phyloP scores from a whole-genome alignment of 2,888 invertebrate species.

The Altica lythri region DNA sequence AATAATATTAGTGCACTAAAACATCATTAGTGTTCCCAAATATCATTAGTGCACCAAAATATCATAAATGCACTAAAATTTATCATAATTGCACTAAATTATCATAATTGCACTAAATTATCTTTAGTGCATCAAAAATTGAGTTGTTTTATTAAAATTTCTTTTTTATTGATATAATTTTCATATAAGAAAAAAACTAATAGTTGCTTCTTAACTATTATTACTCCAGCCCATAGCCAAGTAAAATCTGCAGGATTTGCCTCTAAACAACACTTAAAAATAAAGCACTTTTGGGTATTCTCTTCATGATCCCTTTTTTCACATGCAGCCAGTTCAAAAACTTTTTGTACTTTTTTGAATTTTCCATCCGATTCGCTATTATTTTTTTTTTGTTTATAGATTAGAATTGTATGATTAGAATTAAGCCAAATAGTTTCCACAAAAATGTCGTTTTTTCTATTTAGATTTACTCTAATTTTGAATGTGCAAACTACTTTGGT shows the following conservation, averaged over 20 bases:
- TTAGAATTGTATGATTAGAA: conserved; percentile 48
- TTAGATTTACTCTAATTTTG: no score
- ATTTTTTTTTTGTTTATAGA: no score
- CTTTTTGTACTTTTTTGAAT: conserved; percentile 55
- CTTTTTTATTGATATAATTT: no score
- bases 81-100: no score
- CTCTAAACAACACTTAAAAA: conserved; percentile 53
- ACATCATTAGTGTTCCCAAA: no score
- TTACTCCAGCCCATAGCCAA: conserved; percentile 51
- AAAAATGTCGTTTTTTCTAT: no score
- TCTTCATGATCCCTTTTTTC: conserved; percentile 55
- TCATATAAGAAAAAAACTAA: background rate
- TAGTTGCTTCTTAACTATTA: conserved; percentile 40
- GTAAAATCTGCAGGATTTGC: conserved; percentile 58
- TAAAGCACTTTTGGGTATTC: conserved; percentile 58
- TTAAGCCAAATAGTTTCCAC: conserved; percentile 55
- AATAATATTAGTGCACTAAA: no score
- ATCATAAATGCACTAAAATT: no score
- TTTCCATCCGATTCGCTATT: conserved; percentile 52
- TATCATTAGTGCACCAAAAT: no score
- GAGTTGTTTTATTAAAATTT: no score
- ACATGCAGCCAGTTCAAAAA: conserved; percentile 53
- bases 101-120: no score
- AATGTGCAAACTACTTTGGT: conserved; percentile 53
- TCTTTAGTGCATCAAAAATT: no score